Conservation (phyloP, 2,888 invertebrate genomes). For the Thereva unica region DNA sequence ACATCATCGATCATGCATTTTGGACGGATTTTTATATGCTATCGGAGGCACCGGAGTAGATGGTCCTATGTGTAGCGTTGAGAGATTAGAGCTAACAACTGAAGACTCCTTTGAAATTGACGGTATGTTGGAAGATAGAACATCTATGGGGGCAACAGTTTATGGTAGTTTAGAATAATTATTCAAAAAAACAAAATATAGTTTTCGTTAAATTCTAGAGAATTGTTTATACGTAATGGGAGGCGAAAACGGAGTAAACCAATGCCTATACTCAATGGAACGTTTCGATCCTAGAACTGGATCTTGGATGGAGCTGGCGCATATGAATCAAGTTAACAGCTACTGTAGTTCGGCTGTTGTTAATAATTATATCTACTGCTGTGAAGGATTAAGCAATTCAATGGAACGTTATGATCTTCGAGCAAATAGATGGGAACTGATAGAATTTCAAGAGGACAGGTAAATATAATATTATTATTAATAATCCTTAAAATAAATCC, state of each 20-base stretch:
- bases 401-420: conserved; percentile 50
- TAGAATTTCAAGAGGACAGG: conserved; percentile 48
- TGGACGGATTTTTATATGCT: conserved; percentile 47
- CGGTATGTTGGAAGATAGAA: conserved; percentile 48
- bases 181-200: background rate
- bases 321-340: conserved; percentile 48
- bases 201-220: conserved; percentile 40
- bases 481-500: background rate
- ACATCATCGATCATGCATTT: conserved; percentile 49
- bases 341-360: conserved; percentile 49
- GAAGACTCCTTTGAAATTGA: conserved; percentile 35
- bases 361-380: conserved; percentile 48
- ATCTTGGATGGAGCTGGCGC: conserved; percentile 46
- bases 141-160: conserved; percentile 49
- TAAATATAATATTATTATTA: too few species aligned
- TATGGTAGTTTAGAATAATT: conserved; percentile 41
- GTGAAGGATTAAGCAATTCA: conserved; percentile 48
- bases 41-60: conserved; percentile 48
- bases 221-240: conserved; percentile 49
- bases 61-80: conserved; percentile 46
- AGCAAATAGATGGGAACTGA: conserved; percentile 48
- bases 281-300: conserved; percentile 48
- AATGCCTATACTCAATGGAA: conserved; percentile 48
- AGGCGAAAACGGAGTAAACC: conserved; percentile 47
- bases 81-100: conserved; percentile 46